Evolutionary conservation across 2,888 invertebrate species (phyloP).

Genomic region (Celastrina argiolus): DNA sequence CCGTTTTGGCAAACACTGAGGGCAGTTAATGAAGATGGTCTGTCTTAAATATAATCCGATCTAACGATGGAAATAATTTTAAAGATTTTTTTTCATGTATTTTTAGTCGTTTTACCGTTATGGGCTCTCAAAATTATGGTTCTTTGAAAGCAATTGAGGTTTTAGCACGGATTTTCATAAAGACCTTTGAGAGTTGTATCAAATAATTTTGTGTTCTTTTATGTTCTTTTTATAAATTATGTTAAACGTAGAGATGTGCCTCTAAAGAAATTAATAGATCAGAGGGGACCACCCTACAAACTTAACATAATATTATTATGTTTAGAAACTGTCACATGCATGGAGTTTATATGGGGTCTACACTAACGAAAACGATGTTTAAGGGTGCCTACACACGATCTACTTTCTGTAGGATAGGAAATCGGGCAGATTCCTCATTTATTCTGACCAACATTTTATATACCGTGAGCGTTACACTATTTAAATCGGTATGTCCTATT

Average conservation of each 20-base stretch:
- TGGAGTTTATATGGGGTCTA: neutral
- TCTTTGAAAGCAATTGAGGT: neutral
- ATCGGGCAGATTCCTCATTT: too few species aligned
- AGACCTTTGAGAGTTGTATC: too few species aligned
- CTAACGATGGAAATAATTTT: constrained; percentile 15
- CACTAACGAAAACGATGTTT: too few species aligned
- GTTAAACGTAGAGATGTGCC: neutral
- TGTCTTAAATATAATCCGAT: constrained; percentile 6
- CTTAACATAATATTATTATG: neutral
- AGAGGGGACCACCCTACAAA: neutral
- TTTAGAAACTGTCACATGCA: neutral
- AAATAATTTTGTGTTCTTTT: too few species aligned
- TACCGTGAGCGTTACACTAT: too few species aligned
- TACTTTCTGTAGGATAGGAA: too few species aligned
- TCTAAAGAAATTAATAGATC: neutral
- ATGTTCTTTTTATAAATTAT: too few species aligned
- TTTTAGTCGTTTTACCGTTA: neutral
- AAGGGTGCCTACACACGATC: too few species aligned
- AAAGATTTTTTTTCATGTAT: neutral
- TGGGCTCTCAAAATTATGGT: neutral
- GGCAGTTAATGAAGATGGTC: constrained; percentile 20
- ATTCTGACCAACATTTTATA: too few species aligned
- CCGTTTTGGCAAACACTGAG: constrained; percentile 29
- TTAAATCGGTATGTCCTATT: too few species aligned
- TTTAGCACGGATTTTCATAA: neutral